These are phyloP conservation scores for Phylloscopus whistleri DNA, from an alignment of 2,113 vertebrate species.

Conservation along the genomic window DNA sequence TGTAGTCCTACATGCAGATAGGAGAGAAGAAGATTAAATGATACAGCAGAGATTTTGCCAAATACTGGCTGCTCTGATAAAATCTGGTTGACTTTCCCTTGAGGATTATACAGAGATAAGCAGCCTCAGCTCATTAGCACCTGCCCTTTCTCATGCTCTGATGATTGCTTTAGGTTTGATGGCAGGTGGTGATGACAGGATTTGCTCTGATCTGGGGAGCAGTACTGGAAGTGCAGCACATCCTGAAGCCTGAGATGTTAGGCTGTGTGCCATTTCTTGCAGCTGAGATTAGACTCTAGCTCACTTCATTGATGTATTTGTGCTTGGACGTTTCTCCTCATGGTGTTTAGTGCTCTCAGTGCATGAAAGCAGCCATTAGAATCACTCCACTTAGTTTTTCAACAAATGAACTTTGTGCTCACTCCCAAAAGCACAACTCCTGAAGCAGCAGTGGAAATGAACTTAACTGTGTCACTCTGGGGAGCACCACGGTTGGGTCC, in stretches of 20 bases:
- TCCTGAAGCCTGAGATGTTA: neutral
- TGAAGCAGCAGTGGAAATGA: neutral
- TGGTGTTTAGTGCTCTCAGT: neutral
- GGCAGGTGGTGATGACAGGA: neutral
- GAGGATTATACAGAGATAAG: slow-evolving; percentile 48
- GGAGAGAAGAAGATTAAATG: slow-evolving; percentile 20
- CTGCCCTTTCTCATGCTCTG: slow-evolving; percentile 17
- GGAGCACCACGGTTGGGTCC: neutral
- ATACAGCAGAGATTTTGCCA: neutral
- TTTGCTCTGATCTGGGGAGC: neutral
- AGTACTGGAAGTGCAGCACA: neutral
- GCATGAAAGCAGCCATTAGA: neutral
- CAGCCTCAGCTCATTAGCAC: slow-evolving; percentile 56
- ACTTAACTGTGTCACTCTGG: neutral
- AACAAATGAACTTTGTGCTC: neutral
- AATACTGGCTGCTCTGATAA: slow-evolving; percentile 31
- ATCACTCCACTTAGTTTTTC: neutral
- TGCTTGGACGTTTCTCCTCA: neutral
- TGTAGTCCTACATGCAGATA: neutral
- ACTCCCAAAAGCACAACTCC: neutral
- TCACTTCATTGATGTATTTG: neutral
- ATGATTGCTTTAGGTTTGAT: slow-evolving; percentile 26
- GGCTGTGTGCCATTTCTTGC: neutral
- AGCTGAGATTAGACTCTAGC: neutral
- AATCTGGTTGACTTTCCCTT: slow-evolving; percentile 38